Evolutionary conservation across 2,797 vertebrate genomes (phyloP), one percentile per base, ranked within the genome.

Genomic region (Clarias laeviceps): DNA sequence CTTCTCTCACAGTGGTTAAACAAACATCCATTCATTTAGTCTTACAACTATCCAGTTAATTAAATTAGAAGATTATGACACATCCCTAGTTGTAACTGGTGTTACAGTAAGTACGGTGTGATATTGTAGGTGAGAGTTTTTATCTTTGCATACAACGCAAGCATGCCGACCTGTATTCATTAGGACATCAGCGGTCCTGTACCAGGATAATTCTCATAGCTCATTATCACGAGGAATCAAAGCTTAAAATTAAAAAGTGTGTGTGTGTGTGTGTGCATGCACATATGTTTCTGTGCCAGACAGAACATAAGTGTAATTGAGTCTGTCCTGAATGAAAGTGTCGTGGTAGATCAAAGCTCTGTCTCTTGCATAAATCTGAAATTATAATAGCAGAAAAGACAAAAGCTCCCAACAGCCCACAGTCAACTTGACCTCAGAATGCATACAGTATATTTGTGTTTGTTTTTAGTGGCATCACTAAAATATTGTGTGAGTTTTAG

Each of bases 311-410:
- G 70, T 32, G n/a, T 72, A 86, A 86, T 84, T 85, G 69, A 77
- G 77, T 82, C 54, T 18, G 56, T 32, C 12, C 76, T 78, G 61
- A 74, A 85, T 78, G 73, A 88, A 87, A 89, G 73, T 40, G 70
- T 40, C 32, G 22, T 77, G 82, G 57, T 82, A 80, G 86, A 87
- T 88, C 78, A 87, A 88, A 90, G 84, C 80, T 40, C 34, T 32
- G 68, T 72, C 27, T 78, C 65, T 65, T 90, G 77, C 88, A 89
- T 90, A 89, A 88, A 86, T 82, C 45, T 81, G 9, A 84, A 78
- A 83, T 82, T 72, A 84, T 85, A 62, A 84, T 85, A 40, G 77
- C 85, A 79, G 22, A 77, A 81, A 70, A 74, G 27, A 61, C 32
- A 79, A 62, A 78, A 22, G 50, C 57, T 62, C 56, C 22, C 11